Percentiles rank a stretch among this genome's conserved stretches.
phyloP scores from a whole-genome alignment of 2,888 invertebrate genomes.

The Clusia tigrina region DNA sequence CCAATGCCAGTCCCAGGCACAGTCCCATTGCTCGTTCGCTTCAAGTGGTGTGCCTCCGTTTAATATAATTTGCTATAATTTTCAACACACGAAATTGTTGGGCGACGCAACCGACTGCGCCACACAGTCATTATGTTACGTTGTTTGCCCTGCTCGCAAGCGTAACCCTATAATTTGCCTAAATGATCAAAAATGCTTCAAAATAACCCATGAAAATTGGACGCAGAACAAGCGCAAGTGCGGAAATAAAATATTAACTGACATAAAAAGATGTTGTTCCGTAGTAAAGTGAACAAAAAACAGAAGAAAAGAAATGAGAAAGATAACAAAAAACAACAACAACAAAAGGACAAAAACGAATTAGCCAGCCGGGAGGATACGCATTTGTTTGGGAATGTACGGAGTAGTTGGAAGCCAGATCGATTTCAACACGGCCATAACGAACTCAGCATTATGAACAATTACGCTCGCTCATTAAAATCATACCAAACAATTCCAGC shows the following conservation, averaged over 20 bases:
- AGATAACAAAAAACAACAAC: no score
- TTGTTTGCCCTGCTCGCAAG: slow-evolving; percentile 49
- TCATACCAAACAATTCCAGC: background rate
- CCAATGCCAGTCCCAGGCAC: background rate
- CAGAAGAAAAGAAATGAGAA: no score
- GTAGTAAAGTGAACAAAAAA: no score
- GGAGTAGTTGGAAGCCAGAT: background rate
- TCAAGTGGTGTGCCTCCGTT: slow-evolving; percentile 52
- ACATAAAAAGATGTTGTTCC: slow-evolving; percentile 24
- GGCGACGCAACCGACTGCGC: slow-evolving; percentile 30
- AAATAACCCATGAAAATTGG: background rate
- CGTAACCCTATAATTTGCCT: slow-evolving; percentile 58
- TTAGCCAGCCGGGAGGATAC: background rate
- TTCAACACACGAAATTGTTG: slow-evolving; percentile 47
- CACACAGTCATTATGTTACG: slow-evolving; percentile 53
- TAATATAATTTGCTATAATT: slow-evolving; percentile 64
- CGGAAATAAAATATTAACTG: slow-evolving; percentile 59
- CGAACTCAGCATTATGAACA: background rate
- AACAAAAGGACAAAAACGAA: no score
- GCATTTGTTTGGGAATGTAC: background rate
- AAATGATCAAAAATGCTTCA: slow-evolving; percentile 48
- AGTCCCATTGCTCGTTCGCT: no score
- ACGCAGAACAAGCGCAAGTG: slow-evolving; percentile 37
- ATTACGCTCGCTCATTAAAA: background rate
- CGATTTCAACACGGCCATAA: background rate